A percentile compares a stretch with the other conserved stretches of the same genome.
These are phyloP conservation scores for Protobothrops mucrosquamatus DNA, from an alignment of 2,113 vertebrate species.

Conservation along the genomic window DNA sequence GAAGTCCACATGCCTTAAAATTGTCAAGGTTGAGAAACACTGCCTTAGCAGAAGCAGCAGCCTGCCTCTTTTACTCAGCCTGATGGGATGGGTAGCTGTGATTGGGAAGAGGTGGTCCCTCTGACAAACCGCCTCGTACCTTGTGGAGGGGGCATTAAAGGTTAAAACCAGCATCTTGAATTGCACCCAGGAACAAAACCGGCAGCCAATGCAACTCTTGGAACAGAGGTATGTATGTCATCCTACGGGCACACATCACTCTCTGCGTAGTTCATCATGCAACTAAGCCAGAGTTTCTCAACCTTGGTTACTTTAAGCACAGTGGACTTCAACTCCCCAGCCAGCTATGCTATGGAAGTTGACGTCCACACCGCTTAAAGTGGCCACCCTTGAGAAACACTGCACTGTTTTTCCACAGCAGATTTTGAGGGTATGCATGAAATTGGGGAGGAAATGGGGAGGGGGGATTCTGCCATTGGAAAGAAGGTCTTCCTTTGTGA, in stretches of 20 bases:
- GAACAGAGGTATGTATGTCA: not conserved
- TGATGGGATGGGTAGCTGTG: not conserved
- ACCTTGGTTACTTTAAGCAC: not conserved
- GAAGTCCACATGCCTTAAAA: no score
- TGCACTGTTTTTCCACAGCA: no score
- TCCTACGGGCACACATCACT: not conserved
- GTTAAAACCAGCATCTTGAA: not conserved
- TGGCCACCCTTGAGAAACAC: no score
- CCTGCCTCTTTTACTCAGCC: not conserved
- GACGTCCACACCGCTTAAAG: no score
- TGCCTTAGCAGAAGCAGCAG: no score
- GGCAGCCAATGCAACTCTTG: not conserved
- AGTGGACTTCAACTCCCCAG: not conserved
- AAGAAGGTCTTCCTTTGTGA: not conserved
- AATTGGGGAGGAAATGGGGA: not conserved
- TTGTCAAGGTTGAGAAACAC: no score
- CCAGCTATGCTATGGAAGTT: no score
- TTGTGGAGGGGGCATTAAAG: not conserved
- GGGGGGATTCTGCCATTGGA: not conserved
- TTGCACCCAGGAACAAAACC: not conserved
- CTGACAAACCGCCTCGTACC: fast-evolving
- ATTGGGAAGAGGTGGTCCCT: not conserved
- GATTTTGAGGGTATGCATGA: not conserved
- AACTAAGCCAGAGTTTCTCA: not conserved
- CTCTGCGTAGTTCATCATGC: not conserved